Percentiles rank a stretch among this genome's conserved stretches.
phyloP scores from a whole-genome alignment of 2,797 vertebrate genomes.

The Mionectes olivaceus region DNA sequence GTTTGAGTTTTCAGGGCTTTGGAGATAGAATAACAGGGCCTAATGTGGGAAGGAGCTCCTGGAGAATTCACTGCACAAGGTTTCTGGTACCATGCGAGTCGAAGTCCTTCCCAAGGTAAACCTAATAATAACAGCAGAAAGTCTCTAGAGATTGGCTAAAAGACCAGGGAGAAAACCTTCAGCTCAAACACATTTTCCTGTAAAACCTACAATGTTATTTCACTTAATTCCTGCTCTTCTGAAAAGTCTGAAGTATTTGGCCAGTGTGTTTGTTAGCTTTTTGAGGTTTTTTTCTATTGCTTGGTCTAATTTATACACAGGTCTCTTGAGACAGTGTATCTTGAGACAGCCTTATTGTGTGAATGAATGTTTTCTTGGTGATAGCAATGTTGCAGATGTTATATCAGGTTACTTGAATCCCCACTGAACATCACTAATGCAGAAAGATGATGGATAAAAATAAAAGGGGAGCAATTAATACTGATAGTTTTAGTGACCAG shows the following conservation, averaged over 20 bases:
- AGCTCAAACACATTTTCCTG: not conserved
- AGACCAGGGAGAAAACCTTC: not conserved
- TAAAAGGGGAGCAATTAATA: not conserved
- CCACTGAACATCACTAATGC: not conserved
- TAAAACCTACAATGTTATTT: not conserved
- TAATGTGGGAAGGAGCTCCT: not conserved
- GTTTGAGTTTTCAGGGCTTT: not conserved
- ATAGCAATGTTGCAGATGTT: not conserved
- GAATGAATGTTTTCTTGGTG: not conserved
- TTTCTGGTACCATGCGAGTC: not conserved
- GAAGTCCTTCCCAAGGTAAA: not conserved
- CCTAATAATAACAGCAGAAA: not conserved
- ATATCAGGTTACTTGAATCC: not conserved
- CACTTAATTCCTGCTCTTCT: not conserved
- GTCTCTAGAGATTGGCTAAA: not conserved
- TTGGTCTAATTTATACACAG: not conserved
- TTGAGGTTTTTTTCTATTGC: rapidly evolving
- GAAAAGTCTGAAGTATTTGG: not conserved
- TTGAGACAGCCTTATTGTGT: not conserved
- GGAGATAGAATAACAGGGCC: not conserved
- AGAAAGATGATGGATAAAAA: not conserved
- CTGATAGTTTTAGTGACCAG: not conserved
- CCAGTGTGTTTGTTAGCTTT: not conserved
- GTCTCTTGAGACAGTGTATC: not conserved
- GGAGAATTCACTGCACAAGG: not conserved